Evolutionary conservation across 2,888 invertebrate genomes (phyloP).

Genomic region (Ophonus ardosiacus): DNA sequence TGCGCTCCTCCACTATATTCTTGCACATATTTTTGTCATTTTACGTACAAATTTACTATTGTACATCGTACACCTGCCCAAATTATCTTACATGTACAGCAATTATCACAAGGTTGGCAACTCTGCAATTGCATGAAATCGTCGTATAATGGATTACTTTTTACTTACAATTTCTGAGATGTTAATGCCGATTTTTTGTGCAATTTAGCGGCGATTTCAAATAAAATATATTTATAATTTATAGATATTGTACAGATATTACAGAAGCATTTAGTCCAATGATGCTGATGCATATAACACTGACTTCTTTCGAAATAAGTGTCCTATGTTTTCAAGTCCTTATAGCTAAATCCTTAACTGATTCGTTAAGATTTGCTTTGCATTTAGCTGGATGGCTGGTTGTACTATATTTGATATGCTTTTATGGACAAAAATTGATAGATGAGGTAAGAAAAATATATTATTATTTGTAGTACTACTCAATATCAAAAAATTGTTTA

Average conservation of each 20-base stretch:
- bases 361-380: constrained; percentile 67
- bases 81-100: too few relatives aligned
- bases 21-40: too few relatives aligned
- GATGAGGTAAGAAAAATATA: constrained; percentile 67
- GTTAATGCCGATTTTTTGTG: too few relatives aligned
- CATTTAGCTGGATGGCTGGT: constrained; percentile 69
- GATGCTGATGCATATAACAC: constrained; percentile 68
- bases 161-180: too few relatives aligned
- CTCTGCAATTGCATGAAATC: too few relatives aligned
- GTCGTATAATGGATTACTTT: too few relatives aligned
- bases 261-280: constrained; percentile 68
- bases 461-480: background rate
- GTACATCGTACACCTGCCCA: too few relatives aligned
- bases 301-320: constrained; percentile 69
- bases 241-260: constrained; percentile 67
- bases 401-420: constrained; percentile 67
- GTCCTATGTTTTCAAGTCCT: constrained; percentile 68
- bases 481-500: too few relatives aligned
- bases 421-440: constrained; percentile 68
- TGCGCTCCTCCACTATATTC: too few relatives aligned
- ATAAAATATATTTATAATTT: background rate
- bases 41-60: too few relatives aligned
- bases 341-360: constrained; percentile 66
- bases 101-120: too few relatives aligned
- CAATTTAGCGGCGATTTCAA: too few relatives aligned